Evolutionary conservation across 92 coral and sea anemone species (phyloP), one percentile per base, ranked within the genome.

Genomic region (Montipora capitata): DNA sequence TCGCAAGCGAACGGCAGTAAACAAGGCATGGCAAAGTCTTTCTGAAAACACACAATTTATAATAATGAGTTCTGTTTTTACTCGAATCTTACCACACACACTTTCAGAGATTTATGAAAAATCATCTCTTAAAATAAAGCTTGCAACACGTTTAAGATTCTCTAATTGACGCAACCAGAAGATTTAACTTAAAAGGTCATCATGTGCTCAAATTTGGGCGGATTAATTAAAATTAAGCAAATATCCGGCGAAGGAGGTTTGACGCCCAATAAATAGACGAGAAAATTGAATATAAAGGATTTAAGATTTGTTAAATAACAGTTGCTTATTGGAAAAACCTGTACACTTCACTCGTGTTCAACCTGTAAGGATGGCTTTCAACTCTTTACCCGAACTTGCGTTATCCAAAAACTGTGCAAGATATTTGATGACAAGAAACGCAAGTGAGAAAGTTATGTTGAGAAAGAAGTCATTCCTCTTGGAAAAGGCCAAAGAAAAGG

Each of bases 361-460:
- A 48, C 3, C 2, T 48, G 40, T 41, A 18, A 40, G 68, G 67
- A 81, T 81, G 85, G 66, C 77, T 52, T 81, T 45, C 66, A 81
- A 81, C 42, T 62, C 16, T 40, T 52, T n/a, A 2, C 85, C 85
- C 67, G 77, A 68, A 15, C 10, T 81, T 15, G 41, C 48, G 14
- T 81, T 81, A 48, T 78, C 90, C 13, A 90, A 78, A 11, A 86
- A 83, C 35, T 68, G 76, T 59, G 92, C 94, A 51, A 90, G 72
- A 41, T 72, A 78, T 51, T 74, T 90, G 7, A 40, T 90, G 4
- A 73, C 76, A 54, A 87, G 93, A 72, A 85, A 90, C 10, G 90
- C 90, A 12, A 76, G 86, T 1, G 93, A 90, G 74, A 81, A 68
- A 40, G 77, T 51, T 35, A 0, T 81, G 35, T 68, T 81, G 18